Base-by-base conservation (phyloP, 2,888 invertebrate species). In the Alloscopus bannaensis region DNA sequence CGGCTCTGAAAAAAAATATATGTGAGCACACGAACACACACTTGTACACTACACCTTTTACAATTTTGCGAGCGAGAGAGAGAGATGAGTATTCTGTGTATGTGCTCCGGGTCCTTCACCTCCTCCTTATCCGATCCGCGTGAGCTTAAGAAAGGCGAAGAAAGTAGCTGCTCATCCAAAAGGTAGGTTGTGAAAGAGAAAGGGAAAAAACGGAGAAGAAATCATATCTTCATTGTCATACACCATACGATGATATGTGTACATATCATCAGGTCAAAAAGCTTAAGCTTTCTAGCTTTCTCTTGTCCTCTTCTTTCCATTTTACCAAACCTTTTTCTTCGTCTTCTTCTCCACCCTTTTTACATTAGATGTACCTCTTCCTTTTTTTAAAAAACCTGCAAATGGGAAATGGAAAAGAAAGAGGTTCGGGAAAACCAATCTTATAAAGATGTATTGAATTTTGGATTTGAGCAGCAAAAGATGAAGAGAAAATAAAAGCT, bases 31-130 rank as follows among this genome's bases (percentile, higher is more conserved):
- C n/a, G n/a, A n/a, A n/a, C n/a, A n/a, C n/a, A n/a, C n/a, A n/a
- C n/a, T n/a, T n/a, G n/a, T n/a, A n/a, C n/a, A n/a, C n/a, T n/a
- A 60, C 26, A 22, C 31, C 2, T 22, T 52, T 52, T 47, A 47
- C 20, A 55, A 40, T 50, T 24, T 50, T 52, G 20, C 24, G 52
- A 16, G 52, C 8, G 36, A 36, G 52, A 8, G 6, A n/a, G n/a
- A n/a, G 36, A 36, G 13, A 13, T 36, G 26, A 2, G 52, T 50
- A 42, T 24, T 42, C 29, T 28, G 29, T 62, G 45, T n/a, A 65
- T 55, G 75, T 69, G 66, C 66, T 36, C 36, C 29, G 66, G 77
- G 78, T 78, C 78, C 65, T 78, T 78, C 78, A 78, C 71, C 78
- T 78, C 64, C 77, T 62, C 70, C 60, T 31, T 57, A 59, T 69